These are phyloP conservation scores for Drosophila trapezifrons DNA, from an alignment of 1,140 invertebrate genomes.

Conservation along the genomic window DNA sequence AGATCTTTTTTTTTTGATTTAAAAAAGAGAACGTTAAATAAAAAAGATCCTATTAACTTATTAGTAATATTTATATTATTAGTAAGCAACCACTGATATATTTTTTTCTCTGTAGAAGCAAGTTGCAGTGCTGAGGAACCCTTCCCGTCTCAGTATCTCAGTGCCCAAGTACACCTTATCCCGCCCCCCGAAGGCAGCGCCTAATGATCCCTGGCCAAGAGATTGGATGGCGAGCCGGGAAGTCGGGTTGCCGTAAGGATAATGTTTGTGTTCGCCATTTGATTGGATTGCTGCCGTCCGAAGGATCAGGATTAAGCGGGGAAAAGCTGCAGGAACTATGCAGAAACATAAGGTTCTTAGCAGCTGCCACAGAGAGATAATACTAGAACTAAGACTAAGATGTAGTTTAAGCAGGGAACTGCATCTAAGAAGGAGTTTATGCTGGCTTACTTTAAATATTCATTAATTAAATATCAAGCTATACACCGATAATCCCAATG, in stretches of 20 bases:
- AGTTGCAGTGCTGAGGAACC: slow-evolving; percentile 9
- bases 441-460: neutral
- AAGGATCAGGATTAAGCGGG: neutral
- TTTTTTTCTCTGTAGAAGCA: neutral
- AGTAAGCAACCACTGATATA: no score
- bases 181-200: neutral
- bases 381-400: no score
- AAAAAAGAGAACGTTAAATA: no score
- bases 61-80: neutral
- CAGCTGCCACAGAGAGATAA: no score
- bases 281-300: slow-evolving; percentile 37
- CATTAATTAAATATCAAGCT: neutral
- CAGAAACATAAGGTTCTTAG: no score
- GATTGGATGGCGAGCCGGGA: slow-evolving; percentile 28
- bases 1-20: no score
- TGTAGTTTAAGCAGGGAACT: no score
- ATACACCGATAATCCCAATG: neutral
- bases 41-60: no score
- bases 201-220: slow-evolving; percentile 59
- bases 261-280: slow-evolving; percentile 28
- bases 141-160: neutral
- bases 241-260: slow-evolving; percentile 10
- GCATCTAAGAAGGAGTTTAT: no score
- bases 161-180: neutral
- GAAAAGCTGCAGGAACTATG: no score